Evolutionary conservation across 2,797 vertebrate species (phyloP).

Genomic region (Sebastes cheni): DNA sequence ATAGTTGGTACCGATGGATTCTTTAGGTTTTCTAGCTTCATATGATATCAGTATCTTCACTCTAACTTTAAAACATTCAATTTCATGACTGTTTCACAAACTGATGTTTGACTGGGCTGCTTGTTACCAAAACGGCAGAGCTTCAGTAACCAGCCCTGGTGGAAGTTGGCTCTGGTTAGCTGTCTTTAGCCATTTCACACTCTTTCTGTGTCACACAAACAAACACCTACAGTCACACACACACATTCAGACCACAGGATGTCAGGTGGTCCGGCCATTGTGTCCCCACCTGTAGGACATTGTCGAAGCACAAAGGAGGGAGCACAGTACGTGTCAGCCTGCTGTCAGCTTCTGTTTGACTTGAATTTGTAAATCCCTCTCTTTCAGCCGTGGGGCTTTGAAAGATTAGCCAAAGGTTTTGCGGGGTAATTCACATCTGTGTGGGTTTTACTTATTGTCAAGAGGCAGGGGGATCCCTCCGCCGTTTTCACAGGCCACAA

Average conservation of each 20-base stretch:
- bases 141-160: neutral
- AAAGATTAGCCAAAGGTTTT: constrained; percentile 45
- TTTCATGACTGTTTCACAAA: no score
- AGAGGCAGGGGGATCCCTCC: constrained; percentile 18
- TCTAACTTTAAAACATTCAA: no score
- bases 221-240: neutral
- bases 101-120: no score
- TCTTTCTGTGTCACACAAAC: neutral
- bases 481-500: constrained; percentile 30
- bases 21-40: no score
- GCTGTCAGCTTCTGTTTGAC: constrained; percentile 61
- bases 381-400: constrained; percentile 52
- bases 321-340: constrained; percentile 43
- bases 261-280: constrained; percentile 60
- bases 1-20: no score
- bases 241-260: constrained; percentile 43
- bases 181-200: neutral
- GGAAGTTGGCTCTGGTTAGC: neutral
- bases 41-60: no score
- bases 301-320: constrained; percentile 55
- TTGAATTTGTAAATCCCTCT: constrained; percentile 56
- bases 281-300: constrained; percentile 68
- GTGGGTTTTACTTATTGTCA: constrained; percentile 39
- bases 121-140: neutral
- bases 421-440: constrained; percentile 43